Percentiles rank a stretch among this genome's conserved stretches.
Evolutionary conservation across 2,797 vertebrate genomes (phyloP).

Genomic region (Sphenodon punctatus): DNA sequence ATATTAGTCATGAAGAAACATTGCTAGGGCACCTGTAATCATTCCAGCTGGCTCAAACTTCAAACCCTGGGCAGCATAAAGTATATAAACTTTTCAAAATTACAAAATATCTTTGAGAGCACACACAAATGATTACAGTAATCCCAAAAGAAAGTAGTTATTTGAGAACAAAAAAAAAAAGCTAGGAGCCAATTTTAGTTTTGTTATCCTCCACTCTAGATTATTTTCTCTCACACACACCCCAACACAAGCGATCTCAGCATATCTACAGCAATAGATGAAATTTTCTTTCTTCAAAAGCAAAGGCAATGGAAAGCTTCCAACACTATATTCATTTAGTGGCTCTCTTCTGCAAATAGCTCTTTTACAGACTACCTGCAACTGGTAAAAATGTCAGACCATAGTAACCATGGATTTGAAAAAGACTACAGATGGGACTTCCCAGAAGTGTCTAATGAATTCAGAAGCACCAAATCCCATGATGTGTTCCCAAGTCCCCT

Average conservation of each 20-base stretch:
- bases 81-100: not conserved
- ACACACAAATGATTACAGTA: not conserved
- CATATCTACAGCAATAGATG: not conserved
- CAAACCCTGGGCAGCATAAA: not conserved
- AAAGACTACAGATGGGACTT: too few species aligned
- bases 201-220: not conserved
- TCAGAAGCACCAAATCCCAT: too few species aligned
- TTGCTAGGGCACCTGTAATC: not conserved
- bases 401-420: too few species aligned
- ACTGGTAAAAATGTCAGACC: too few species aligned
- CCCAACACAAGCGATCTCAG: not conserved
- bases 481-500: too few species aligned
- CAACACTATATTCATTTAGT: too few species aligned
- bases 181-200: not conserved
- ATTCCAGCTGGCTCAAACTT: not conserved
- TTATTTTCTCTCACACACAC: not conserved
- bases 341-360: not conserved
- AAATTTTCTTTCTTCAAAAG: not conserved
- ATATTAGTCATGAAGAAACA: not conserved
- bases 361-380: not conserved
- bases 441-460: too few species aligned
- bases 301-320: not conserved
- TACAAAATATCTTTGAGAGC: not conserved
- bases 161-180: not conserved
- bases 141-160: accelerated